Evolutionary conservation across 2,113 vertebrate species (phyloP).

Genomic region (Cephalopterus ornatus): DNA sequence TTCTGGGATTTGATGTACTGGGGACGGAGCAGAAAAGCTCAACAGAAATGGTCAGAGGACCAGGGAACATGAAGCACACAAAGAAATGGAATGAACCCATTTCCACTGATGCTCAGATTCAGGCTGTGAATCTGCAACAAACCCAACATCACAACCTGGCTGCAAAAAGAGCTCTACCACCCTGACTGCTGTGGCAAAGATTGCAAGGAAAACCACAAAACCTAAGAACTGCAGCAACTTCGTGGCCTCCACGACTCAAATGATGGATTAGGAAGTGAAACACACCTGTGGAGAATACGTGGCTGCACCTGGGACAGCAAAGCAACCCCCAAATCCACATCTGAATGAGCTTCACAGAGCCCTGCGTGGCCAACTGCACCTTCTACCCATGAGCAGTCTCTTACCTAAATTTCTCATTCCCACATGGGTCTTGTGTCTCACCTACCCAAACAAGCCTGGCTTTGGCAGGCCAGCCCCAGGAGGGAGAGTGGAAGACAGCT

Average conservation of each 20-base stretch:
- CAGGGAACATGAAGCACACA: neutral
- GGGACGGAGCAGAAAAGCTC: neutral
- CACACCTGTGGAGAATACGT: neutral
- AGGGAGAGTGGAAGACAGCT: conserved; percentile 13
- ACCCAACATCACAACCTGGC: neutral
- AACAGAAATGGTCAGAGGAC: neutral
- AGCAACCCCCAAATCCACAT: neutral
- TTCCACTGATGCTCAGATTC: neutral
- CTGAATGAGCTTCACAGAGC: neutral
- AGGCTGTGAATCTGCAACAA: neutral
- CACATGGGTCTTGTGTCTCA: neutral
- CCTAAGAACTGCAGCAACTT: neutral
- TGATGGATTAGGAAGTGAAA: accelerated
- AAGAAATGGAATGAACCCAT: neutral
- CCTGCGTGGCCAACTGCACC: neutral
- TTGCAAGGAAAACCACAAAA: neutral
- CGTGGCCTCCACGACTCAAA: accelerated
- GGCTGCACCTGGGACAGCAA: neutral
- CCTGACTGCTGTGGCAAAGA: neutral
- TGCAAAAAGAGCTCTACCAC: neutral
- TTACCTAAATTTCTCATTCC: neutral
- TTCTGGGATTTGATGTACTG: neutral
- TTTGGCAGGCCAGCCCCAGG: neutral
- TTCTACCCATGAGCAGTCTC: neutral
- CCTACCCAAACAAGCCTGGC: neutral